A percentile compares a stretch with the other conserved stretches of the same genome.
Evolutionary conservation across 2,888 invertebrate genomes (phyloP).

Genomic region (Carterocephalus palaemon): DNA sequence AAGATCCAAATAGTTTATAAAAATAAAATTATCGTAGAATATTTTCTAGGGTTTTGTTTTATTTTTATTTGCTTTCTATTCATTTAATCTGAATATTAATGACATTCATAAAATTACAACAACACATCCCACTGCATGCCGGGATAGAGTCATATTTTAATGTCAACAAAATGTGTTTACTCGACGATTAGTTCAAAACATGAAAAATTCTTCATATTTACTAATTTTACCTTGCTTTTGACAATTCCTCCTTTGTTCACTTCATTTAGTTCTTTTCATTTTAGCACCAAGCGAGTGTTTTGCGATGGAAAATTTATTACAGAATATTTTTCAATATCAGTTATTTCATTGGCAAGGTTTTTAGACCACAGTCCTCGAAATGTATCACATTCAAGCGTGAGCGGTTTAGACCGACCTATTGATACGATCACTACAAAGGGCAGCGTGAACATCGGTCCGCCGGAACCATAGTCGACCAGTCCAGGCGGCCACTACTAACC

Average conservation of each 20-base stretch:
- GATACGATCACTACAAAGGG: conserved; percentile 57
- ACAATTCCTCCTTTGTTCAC: conserved; percentile 72
- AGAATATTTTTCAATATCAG: conserved; percentile 28
- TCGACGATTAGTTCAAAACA: neutral
- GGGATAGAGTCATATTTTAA: neutral
- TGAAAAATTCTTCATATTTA: conserved; percentile 8
- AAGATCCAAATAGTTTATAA: too few species aligned
- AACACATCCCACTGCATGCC: too few species aligned
- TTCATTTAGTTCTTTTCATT: conserved; percentile 52
- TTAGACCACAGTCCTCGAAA: conserved; percentile 39
- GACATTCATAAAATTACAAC: too few species aligned
- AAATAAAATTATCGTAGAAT: too few species aligned
- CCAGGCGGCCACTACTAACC: conserved; percentile 63
- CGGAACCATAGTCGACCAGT: conserved; percentile 56
- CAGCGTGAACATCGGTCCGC: conserved; percentile 47
- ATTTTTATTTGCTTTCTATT: too few species aligned
- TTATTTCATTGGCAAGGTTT: conserved; percentile 21
- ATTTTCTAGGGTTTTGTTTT: too few species aligned
- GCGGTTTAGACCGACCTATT: conserved; percentile 47
- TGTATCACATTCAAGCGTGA: conserved; percentile 47
- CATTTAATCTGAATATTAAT: too few species aligned
- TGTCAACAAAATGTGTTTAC: neutral
- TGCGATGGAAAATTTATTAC: conserved; percentile 29
- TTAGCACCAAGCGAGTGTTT: conserved; percentile 52
- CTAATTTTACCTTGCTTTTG: conserved; percentile 51